These are phyloP conservation scores for Pantherophis guttatus DNA, from an alignment of 2,113 vertebrate genomes.

Conservation along the genomic window DNA sequence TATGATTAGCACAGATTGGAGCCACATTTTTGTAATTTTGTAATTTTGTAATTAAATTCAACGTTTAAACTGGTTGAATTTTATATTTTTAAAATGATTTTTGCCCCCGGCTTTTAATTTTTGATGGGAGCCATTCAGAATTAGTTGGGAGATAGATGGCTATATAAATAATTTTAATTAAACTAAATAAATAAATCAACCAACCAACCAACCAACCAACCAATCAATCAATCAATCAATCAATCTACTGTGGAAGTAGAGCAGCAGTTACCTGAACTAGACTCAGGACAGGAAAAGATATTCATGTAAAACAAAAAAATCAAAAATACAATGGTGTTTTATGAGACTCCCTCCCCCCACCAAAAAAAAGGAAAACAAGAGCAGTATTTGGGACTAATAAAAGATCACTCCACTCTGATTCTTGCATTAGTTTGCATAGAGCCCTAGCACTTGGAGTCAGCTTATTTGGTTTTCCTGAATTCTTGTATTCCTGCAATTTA, in stretches of 20 bases:
- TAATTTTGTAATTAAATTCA: not conserved
- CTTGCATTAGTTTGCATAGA: not conserved
- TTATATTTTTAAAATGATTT: not conserved
- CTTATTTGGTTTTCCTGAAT: not conserved
- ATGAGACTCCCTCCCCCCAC: not conserved
- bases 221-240: no score
- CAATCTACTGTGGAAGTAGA: not conserved
- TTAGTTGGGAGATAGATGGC: not conserved
- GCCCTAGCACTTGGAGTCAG: no score
- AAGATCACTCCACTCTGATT: not conserved
- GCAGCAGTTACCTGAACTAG: not conserved
- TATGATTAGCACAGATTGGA: not conserved
- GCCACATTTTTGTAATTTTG: not conserved
- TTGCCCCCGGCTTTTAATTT: not conserved
- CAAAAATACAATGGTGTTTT: not conserved
- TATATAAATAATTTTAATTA: not conserved
- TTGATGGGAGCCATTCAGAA: not conserved
- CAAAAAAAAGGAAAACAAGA: not conserved
- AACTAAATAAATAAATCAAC: not conserved
- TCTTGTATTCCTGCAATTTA: not conserved
- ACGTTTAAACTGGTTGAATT: not conserved
- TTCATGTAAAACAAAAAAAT: not conserved
- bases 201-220: no score
- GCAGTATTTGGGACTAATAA: not conserved
- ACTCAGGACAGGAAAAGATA: not conserved